Evolutionary conservation across 1,140 invertebrate species (phyloP), one percentile per base, ranked within the genome.

Genomic region (Diorhabda sublineata): DNA sequence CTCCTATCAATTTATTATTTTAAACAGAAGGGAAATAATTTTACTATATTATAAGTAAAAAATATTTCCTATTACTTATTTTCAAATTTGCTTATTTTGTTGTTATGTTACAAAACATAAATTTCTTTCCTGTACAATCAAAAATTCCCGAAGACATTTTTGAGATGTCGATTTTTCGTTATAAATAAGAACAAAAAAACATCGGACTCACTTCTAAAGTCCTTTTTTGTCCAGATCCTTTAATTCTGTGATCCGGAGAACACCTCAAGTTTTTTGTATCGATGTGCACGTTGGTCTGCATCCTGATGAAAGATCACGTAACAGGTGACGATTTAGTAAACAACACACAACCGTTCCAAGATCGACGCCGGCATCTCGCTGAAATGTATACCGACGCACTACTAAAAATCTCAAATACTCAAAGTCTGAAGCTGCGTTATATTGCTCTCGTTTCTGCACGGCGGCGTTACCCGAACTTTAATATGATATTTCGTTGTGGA

Each of bases 261-360:
- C 81, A 81, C 52, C 85, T 83, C 57, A 87, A 81, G 71, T 82
- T 84, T 77, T 87, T 88, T 41, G 87, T 85, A 79, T 88, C 87
- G 62, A 88, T 88, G 78, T 87, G 86, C 69, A 88, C 87, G 76
- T 88, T 88, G 9, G 87, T 88, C 83, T 88, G 87, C 87, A 88
- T 88, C 57, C 73, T 82, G 77, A n/a, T 63, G 56, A n/a, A 59
- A 6, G 9, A 59, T 26, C 26, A 59, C 62, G 69, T 70, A 73
- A 69, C 67, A 70, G 69, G 72, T 73, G 67, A 73, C 56, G 67
- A 62, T 41, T 43, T 41, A 57, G 41, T 43, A 57, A 65, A 65
- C 64, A 56, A 62, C 5, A 52, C 66, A 57, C 58, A 45, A 61
- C 61, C 44, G 43, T 26, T 67, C 11, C 58, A 26, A 64, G 45